These are phyloP conservation scores for Premnoplex brunnescens DNA, from an alignment of 2,797 vertebrate genomes.

Conservation along the genomic window DNA sequence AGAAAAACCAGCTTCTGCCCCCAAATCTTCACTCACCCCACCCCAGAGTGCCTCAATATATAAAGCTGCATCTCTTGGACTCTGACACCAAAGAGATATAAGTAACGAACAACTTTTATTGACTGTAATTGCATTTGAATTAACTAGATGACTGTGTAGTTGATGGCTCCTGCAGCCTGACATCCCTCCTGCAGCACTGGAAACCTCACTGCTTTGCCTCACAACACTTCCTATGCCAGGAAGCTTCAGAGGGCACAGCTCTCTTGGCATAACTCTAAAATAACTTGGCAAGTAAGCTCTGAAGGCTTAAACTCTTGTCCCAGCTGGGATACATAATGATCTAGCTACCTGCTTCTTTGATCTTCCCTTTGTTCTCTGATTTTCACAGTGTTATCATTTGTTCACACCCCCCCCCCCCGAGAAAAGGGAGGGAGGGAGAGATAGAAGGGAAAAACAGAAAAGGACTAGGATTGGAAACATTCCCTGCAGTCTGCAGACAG, in stretches of 20 bases:
- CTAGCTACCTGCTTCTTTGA: constrained; percentile 28
- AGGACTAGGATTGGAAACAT: not conserved
- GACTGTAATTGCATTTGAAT: not conserved
- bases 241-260: constrained; percentile 38
- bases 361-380: constrained; percentile 37
- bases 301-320: constrained; percentile 7
- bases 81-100: not conserved
- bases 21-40: not conserved
- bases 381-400: not conserved
- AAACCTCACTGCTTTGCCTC: constrained; percentile 1
- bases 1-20: not conserved
- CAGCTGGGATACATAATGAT: constrained; percentile 18
- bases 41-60: not conserved
- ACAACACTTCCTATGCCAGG: constrained; percentile 6
- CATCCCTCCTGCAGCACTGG: not conserved
- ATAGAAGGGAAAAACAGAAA: not conserved
- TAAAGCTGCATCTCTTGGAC: not conserved
- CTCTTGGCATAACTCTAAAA: constrained; percentile 21
- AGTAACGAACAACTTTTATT: not conserved
- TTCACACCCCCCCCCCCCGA: fast-evolving
- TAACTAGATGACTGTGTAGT: not conserved
- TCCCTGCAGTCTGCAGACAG: not conserved
- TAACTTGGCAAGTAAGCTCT: constrained; percentile 16
- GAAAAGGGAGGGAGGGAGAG: not conserved
- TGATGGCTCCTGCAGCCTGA: constrained; percentile 35